These are phyloP conservation scores for Strigamia transsilvanica DNA, from an alignment of 2,888 invertebrate genomes.

Conservation along the genomic window DNA sequence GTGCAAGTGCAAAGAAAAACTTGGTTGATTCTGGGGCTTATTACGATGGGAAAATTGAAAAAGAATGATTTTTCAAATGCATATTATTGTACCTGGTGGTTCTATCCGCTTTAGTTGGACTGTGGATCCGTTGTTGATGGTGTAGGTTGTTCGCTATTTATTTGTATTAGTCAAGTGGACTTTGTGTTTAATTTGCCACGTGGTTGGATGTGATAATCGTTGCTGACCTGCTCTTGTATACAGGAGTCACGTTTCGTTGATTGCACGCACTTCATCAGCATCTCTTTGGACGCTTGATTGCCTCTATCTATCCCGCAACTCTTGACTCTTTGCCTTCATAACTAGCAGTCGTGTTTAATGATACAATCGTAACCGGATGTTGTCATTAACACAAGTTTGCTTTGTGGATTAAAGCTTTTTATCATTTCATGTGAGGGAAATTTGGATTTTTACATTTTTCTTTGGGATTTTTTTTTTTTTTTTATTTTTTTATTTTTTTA, in stretches of 20 bases:
- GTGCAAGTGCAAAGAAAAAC: no score
- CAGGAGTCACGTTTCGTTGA: conserved; percentile 45
- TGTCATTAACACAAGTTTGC: not conserved
- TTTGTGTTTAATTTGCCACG: conserved; percentile 49
- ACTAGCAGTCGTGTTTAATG: conserved; percentile 43
- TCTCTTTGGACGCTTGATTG: conserved; percentile 36
- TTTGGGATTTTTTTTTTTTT: no score
- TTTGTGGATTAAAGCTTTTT: not conserved
- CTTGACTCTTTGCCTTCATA: conserved; percentile 40
- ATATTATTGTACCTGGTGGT: not conserved
- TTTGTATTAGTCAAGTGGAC: conserved; percentile 45
- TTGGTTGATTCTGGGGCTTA: no score
- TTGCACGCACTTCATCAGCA: conserved; percentile 47
- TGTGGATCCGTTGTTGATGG: not conserved
- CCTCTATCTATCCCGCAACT: conserved; percentile 21
- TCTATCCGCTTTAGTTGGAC: not conserved
- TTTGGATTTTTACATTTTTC: not conserved
- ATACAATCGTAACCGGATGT: not conserved
- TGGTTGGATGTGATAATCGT: conserved; percentile 44
- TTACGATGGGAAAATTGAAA: no score
- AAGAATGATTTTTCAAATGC: no score
- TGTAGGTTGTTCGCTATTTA: conserved; percentile 5
- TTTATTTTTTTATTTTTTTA: no score
- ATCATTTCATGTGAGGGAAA: not conserved
- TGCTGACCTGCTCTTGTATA: conserved; percentile 40